A percentile compares a stretch with the other conserved stretches of the same genome.
Conservation (phyloP, 92 coral and sea anemone genomes). For the Zoanthus sociatus region DNA sequence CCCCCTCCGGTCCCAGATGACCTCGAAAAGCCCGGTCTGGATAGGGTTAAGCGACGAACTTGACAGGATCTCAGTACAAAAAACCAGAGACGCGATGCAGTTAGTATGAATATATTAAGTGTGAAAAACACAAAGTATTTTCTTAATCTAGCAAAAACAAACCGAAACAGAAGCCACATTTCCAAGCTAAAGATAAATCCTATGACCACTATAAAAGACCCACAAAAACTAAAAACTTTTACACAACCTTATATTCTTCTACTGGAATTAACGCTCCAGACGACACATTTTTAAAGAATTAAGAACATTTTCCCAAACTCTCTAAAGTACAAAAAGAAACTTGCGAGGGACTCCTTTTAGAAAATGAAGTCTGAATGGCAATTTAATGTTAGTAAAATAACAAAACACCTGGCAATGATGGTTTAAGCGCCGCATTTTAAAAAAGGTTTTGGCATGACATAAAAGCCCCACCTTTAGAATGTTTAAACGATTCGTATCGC, state of each 20-base stretch:
- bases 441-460: slow-evolving; percentile 25
- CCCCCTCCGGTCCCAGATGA: too few species aligned
- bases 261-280: not conserved
- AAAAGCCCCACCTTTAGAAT: slow-evolving; percentile 24
- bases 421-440: not conserved
- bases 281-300: not conserved
- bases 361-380: not conserved
- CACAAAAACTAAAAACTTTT: slow-evolving; percentile 37
- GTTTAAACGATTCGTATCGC: slow-evolving; percentile 27
- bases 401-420: slow-evolving; percentile 19
- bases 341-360: slow-evolving; percentile 6
- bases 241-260: slow-evolving; percentile 30
- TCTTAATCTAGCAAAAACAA: slow-evolving; percentile 44
- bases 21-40: too few species aligned
- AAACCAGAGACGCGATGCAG: slow-evolving; percentile 50
- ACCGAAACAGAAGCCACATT: slow-evolving; percentile 43
- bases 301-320: slow-evolving; percentile 5
- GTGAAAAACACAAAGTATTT: slow-evolving; percentile 45
- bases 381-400: not conserved
- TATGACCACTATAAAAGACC: slow-evolving; percentile 24
- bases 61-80: slow-evolving; percentile 36
- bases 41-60: slow-evolving; percentile 30
- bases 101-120: slow-evolving; percentile 46
- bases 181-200: slow-evolving; percentile 28
- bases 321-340: slow-evolving; percentile 4